A percentile compares a stretch with the other conserved stretches of the same genome.
phyloP scores from a whole-genome alignment of 2,113 vertebrate species.

The Dipodomys ordii region DNA sequence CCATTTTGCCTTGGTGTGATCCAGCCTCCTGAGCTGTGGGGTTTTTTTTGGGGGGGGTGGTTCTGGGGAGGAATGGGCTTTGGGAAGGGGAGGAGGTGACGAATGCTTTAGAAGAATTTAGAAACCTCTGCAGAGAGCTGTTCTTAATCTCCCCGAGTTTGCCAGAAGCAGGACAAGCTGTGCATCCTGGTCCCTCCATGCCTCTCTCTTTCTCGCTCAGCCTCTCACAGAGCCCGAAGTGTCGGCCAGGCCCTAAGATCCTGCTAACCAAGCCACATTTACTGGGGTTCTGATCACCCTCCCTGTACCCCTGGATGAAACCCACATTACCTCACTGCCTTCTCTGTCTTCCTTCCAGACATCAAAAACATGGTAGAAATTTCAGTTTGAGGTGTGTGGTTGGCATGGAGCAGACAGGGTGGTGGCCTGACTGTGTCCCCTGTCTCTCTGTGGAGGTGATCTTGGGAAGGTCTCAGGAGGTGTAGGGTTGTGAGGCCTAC shows the following conservation, averaged over 20 bases:
- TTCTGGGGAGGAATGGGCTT: not conserved
- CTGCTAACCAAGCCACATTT: not conserved
- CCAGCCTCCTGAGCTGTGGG: not conserved
- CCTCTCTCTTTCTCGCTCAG: too few species aligned
- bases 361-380: not conserved
- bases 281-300: not conserved
- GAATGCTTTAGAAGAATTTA: not conserved
- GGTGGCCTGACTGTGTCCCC: rapidly evolving
- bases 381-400: not conserved
- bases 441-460: not conserved
- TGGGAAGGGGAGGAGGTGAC: not conserved
- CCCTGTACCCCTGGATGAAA: rapidly evolving
- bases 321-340: not conserved
- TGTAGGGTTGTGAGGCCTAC: not conserved
- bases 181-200: rapidly evolving
- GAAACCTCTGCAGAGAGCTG: not conserved
- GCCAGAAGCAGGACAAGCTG: not conserved
- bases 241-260: not conserved
- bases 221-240: not conserved
- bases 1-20: not conserved
- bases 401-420: not conserved
- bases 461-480: not conserved
- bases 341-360: not conserved
- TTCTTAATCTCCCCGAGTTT: not conserved
- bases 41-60: not conserved